Conservation (phyloP, 2,797 vertebrate genomes). For the Bovichtus diacanthus region DNA sequence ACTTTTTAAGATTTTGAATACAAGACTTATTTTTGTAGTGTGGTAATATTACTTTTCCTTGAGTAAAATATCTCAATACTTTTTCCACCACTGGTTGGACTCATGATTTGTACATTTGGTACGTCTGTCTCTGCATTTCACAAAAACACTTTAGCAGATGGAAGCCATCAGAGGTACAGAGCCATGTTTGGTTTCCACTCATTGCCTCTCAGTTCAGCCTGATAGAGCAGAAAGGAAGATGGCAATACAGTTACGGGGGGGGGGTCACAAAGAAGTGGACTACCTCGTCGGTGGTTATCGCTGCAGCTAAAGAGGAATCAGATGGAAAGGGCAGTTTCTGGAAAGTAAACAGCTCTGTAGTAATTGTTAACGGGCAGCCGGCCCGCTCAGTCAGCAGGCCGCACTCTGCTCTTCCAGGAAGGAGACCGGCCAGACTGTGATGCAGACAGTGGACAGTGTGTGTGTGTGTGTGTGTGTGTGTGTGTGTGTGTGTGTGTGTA, state of each 20-base stretch:
- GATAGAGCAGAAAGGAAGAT: neutral
- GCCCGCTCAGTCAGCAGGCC: conserved; percentile 24
- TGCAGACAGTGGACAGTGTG: conserved; percentile 6
- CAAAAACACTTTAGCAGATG: neutral
- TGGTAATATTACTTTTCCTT: too few species aligned
- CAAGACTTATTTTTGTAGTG: too few species aligned
- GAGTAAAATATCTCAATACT: too few species aligned
- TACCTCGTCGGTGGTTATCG: neutral
- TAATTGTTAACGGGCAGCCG: conserved; percentile 38
- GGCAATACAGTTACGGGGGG: neutral
- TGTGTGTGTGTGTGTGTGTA: neutral
- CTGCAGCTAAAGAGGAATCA: conserved; percentile 9
- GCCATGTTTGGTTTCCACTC: neutral
- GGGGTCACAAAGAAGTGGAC: neutral
- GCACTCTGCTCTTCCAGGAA: conserved; percentile 47
- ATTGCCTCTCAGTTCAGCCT: neutral
- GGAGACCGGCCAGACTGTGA: neutral
- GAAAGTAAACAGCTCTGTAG: conserved; percentile 33
- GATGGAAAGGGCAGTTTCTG: conserved; percentile 17
- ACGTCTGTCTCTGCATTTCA: neutral
- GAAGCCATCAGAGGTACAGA: neutral
- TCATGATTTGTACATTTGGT: neutral
- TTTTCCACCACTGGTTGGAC: too few species aligned
- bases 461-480: neutral
- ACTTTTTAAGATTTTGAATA: too few species aligned